Conservation (phyloP, 2,888 invertebrate genomes). For the Morinoia aosen region DNA sequence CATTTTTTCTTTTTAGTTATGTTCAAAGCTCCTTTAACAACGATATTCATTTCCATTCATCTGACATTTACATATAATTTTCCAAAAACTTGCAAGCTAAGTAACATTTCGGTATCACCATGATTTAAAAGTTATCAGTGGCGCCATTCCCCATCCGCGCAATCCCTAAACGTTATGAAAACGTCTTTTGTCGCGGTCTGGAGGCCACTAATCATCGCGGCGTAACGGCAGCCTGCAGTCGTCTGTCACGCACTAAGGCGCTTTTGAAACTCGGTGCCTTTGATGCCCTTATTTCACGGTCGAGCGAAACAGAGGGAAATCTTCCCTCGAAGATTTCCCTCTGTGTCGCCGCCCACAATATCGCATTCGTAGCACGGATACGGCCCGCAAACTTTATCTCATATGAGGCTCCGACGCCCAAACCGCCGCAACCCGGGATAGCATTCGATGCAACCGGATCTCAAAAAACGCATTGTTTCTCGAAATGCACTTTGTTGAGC, state of each 20-base stretch:
- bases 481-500: background rate
- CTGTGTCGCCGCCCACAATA: background rate
- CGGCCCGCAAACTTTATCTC: background rate
- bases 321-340: background rate
- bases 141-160: background rate
- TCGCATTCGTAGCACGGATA: background rate
- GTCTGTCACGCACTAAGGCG: background rate
- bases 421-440: background rate
- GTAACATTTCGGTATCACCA: background rate
- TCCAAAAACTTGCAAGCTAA: background rate
- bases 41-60: background rate
- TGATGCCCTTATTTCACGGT: background rate
- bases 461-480: background rate
- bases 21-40: background rate
- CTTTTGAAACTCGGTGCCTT: background rate
- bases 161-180: background rate
- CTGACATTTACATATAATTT: background rate
- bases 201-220: background rate
- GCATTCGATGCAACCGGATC: background rate
- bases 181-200: background rate
- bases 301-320: background rate
- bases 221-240: background rate
- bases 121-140: background rate
- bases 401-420: background rate
- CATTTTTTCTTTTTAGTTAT: background rate